A percentile compares a stretch with the other conserved stretches of the same genome.
phyloP scores from a whole-genome alignment of 2,797 vertebrate species.

The Leptatherina wallacei region DNA sequence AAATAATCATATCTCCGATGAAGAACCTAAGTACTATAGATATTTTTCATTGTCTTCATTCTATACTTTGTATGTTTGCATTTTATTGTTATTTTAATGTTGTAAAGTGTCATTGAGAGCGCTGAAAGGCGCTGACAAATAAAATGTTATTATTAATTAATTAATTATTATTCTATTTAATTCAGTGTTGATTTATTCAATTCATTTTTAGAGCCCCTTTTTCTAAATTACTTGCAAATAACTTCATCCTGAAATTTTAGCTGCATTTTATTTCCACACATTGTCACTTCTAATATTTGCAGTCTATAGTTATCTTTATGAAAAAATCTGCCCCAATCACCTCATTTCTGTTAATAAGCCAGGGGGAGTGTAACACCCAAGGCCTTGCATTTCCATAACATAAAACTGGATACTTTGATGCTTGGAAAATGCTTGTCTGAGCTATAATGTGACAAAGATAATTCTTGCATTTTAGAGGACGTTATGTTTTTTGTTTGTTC shows the following conservation, averaged over 20 bases:
- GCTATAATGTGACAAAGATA: constrained; percentile 21
- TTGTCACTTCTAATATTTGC: not conserved
- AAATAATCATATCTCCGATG: not conserved
- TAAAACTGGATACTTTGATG: constrained; percentile 22
- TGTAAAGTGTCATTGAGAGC: too few relatives aligned
- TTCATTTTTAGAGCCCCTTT: too few relatives aligned
- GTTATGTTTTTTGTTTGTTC: too few relatives aligned
- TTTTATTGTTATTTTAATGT: too few relatives aligned
- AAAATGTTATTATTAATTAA: too few relatives aligned
- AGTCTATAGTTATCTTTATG: not conserved
- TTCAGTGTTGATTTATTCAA: not conserved
- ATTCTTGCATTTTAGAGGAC: constrained; percentile 15
- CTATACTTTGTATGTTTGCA: too few relatives aligned
- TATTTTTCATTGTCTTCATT: too few relatives aligned
- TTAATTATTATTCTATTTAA: too few relatives aligned
- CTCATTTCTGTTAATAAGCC: constrained; percentile 17
- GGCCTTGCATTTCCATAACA: constrained; percentile 41
- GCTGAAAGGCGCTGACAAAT: too few relatives aligned
- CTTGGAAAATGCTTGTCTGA: constrained; percentile 21
- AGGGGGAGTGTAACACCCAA: not conserved
- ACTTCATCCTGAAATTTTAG: not conserved
- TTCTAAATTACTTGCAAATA: not conserved
- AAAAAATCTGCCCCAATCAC: not conserved
- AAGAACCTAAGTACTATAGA: not conserved
- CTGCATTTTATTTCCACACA: not conserved